Percentiles rank a stretch among this genome's conserved stretches.
These are phyloP conservation scores for Sebastes miniatus DNA, from an alignment of 2,797 vertebrate genomes.

Conservation along the genomic window DNA sequence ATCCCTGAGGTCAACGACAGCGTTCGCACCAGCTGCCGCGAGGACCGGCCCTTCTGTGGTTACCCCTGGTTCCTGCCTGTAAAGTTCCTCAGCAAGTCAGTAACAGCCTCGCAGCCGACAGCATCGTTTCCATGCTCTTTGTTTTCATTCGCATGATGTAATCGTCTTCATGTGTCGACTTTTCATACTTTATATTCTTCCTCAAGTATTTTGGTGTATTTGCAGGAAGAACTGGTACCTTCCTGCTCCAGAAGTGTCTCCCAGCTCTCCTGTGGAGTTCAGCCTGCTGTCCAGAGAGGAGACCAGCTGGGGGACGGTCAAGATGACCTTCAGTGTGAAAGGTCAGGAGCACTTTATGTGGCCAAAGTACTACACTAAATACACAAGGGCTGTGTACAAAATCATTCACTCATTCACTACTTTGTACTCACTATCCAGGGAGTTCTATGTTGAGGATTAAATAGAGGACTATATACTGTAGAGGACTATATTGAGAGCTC, in stretches of 20 bases:
- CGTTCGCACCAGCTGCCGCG: slow-evolving; percentile 84
- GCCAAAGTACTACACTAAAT: background rate
- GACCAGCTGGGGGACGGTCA: slow-evolving; percentile 85
- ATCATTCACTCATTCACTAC: too few species aligned
- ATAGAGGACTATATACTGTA: too few species aligned
- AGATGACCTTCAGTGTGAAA: slow-evolving; percentile 88
- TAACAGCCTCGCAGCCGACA: background rate
- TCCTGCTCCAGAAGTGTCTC: slow-evolving; percentile 86
- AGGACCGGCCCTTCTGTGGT: slow-evolving; percentile 90
- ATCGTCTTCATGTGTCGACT: background rate
- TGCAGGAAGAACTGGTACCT: slow-evolving; percentile 97
- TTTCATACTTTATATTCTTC: background rate
- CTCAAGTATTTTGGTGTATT: background rate
- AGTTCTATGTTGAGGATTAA: too few species aligned
- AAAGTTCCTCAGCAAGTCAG: slow-evolving; percentile 92
- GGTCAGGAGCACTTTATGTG: slow-evolving; percentile 72
- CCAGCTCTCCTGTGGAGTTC: slow-evolving; percentile 86
- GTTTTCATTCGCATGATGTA: background rate
- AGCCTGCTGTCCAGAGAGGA: slow-evolving; percentile 87
- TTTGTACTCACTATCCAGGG: too few species aligned
- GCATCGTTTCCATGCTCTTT: background rate
- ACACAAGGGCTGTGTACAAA: too few species aligned
- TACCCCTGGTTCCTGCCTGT: slow-evolving; percentile 97
- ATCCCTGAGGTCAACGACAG: slow-evolving; percentile 93
- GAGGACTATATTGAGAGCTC: too few species aligned